Base-by-base conservation (phyloP, 2,888 invertebrate genomes). In the Acronicta psi region DNA sequence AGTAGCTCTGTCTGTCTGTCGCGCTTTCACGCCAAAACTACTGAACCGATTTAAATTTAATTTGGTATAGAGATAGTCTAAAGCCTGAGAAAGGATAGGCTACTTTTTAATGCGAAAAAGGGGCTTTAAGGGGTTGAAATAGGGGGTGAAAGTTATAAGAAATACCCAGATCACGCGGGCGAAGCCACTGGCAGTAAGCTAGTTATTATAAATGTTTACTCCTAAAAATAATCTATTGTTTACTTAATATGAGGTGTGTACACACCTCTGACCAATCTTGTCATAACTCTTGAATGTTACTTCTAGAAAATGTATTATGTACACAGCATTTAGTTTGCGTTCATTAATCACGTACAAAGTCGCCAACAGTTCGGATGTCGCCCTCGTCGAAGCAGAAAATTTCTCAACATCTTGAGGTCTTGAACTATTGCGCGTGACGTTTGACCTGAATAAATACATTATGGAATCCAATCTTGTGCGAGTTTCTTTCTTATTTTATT, bases 401-500 rank as follows among this genome's bases (percentile, higher is more conserved):
- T 25, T 62, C 42, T 29, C 41, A 31, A 58, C 50, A 56, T 59
- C 49, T 59, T 36, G 49, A 46, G 31, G 38, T 67, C 47, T 61
- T 50, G 51, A 59, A 72, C 53, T 59, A 44, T 62, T 75, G 72
- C 37, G 51, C 42, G 43, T 57, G 72, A 66, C 67, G 53, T 53
- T 45, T 62, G 68, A 72, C 62, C 62, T 67, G 57, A 66, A 75
- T 75, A 43, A 54, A 51, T 59, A 62, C 42, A 59, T 71, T 70
- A 70, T 17, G 44, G 8, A 66, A 59, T 46, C 51, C 31, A 47
- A 57, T 56, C 51, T 59, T 55, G 54, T 60, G 40, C 34, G 10
- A 11, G 3, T n/a, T 52, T 38, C 44, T 25, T 44, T 34, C 14
- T 42, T 23, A 34, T 29, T 45, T 51, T 25, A 23, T 60, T 47